Percentiles rank a stretch among this genome's conserved stretches.
These are phyloP conservation scores for Drosophila murphyi DNA, from an alignment of 1,140 invertebrate species.

Conservation along the genomic window DNA sequence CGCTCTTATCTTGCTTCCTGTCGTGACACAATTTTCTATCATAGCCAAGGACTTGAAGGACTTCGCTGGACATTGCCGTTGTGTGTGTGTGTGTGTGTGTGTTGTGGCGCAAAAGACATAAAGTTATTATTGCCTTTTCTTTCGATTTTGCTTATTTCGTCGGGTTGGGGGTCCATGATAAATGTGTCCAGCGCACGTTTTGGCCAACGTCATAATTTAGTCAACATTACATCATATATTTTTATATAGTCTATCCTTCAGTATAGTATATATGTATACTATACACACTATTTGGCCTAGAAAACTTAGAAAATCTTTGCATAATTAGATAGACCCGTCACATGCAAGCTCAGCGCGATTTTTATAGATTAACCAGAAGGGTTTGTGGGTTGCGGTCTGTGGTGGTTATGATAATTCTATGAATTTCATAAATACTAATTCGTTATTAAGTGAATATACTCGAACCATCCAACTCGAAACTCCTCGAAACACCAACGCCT, in stretches of 20 bases:
- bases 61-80: slow-evolving; percentile 1
- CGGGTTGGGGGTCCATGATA: slow-evolving; percentile 53
- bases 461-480: neutral
- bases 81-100: slow-evolving; percentile 1
- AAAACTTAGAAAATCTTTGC: slow-evolving; percentile 63
- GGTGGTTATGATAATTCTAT: slow-evolving; percentile 57
- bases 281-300: slow-evolving; percentile 31
- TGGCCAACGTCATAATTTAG: slow-evolving; percentile 67
- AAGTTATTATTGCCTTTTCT: slow-evolving; percentile 76
- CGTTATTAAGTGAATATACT: slow-evolving; percentile 56
- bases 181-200: slow-evolving; percentile 76
- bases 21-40: slow-evolving; percentile 84
- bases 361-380: slow-evolving; percentile 60
- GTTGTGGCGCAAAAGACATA: slow-evolving; percentile 69
- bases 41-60: slow-evolving; percentile 58
- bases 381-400: neutral
- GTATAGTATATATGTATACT: slow-evolving; percentile 10
- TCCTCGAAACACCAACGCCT: neutral
- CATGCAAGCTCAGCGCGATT: slow-evolving; percentile 61
- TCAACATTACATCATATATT: slow-evolving; percentile 55
- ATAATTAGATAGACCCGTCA: slow-evolving; percentile 74
- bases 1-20: slow-evolving; percentile 84
- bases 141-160: slow-evolving; percentile 27
- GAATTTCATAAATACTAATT: slow-evolving; percentile 82
- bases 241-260: neutral